phyloP scores from a whole-genome alignment of 2,113 vertebrate genomes.

The Eulemur rufifrons region DNA sequence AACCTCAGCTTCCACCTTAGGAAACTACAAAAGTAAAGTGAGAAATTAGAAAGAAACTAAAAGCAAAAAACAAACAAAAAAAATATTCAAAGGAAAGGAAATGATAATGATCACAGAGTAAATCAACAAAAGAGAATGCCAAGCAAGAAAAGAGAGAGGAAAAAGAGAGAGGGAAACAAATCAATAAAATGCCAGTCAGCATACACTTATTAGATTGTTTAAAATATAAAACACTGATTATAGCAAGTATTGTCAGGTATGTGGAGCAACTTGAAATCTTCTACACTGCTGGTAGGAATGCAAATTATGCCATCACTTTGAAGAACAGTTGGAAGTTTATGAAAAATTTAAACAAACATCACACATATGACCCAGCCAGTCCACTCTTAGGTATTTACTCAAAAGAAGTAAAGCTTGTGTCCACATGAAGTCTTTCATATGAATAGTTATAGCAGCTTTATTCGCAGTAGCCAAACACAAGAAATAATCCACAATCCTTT shows the following conservation, averaged over 20 bases:
- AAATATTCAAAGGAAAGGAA: background rate
- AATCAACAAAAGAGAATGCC: background rate
- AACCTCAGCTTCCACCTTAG: background rate
- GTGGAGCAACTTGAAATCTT: background rate
- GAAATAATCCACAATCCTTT: background rate
- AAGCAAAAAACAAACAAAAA: background rate
- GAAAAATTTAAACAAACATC: background rate
- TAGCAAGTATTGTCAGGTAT: background rate
- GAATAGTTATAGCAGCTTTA: background rate
- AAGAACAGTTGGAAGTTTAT: background rate
- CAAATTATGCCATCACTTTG: background rate
- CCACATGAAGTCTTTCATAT: background rate
- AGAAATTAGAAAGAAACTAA: background rate
- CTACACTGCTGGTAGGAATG: background rate
- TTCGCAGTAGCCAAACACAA: background rate
- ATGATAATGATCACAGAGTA: background rate
- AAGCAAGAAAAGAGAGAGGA: background rate
- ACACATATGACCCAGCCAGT: background rate
- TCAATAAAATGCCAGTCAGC: background rate
- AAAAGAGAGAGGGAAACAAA: background rate
- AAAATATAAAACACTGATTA: background rate
- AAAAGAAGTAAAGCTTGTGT: background rate
- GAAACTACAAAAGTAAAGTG: background rate
- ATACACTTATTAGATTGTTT: background rate
- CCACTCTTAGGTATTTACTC: background rate